Base-by-base conservation (phyloP, 2,797 vertebrate genomes). In the Lagorchestes hirsutus region DNA sequence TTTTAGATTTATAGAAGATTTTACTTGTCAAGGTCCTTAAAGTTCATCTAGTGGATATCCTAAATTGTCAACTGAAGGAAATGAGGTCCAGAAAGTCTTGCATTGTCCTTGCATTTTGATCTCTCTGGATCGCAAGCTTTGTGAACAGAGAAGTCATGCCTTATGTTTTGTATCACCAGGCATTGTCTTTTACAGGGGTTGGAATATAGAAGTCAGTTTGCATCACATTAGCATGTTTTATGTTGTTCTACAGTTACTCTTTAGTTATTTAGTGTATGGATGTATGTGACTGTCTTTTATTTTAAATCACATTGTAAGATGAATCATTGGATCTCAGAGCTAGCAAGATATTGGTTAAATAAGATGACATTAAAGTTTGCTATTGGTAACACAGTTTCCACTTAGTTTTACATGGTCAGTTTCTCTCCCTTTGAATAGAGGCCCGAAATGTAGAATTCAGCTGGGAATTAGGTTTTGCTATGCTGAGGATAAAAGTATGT, bases 401-500 rank as follows among this genome's bases (percentile, higher is more conserved):
- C 40, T 87, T 82, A 46, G 74, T 50, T 46, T 87, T 87, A 87
- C 9, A 50, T 11, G 9, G 40, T 87, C 67, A 82, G n/a, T 82
- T 82, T 82, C n/a, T 74, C 74, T 46, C 8, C 9, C 74, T 46
- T 24, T 82, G 40, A 82, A 46, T 82, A 46, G 40, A 82, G 3
- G 8, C 74, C 24, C 1, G 27, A 82, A 50, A 0, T 50, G 40
- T 87, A 87, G 22, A 87, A 40, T 87, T 50, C 22, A 87, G 22
- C 57, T 93, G 16, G 57, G 24, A 97, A 31, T 92, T 90, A 92
- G 2, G 22, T 87, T 82, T 82, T 82, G 74, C 5, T 92, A 13
- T 56, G 91, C 55, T 96, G 11, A 96, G 95, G 54, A 93, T 93
- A 40, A 95, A 97, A 91, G 9, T 57, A 4, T 54, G 46, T 82